Base-by-base conservation (phyloP, 2,888 invertebrate genomes). In the Serripes groenlandicus region DNA sequence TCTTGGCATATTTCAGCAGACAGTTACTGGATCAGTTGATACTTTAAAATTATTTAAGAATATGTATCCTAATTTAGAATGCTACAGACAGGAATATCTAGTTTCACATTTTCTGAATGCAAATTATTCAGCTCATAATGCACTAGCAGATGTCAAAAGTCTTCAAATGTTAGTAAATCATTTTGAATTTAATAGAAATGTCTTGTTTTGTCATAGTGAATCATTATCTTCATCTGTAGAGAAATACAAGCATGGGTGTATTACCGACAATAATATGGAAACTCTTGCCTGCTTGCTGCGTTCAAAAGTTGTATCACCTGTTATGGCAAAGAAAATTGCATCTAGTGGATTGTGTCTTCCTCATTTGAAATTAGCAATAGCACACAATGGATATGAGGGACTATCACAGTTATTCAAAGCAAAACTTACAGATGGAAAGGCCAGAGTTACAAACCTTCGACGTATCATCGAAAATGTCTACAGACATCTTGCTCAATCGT, bases 61-160 rank as follows among this genome's bases (percentile, higher is more conserved):
- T n/a, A n/a, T 35, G 32, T 66, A 34, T 35, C 66, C 66, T 5
- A 37, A 35, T 23, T 37, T 66, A 21, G 66, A 66, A 21, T 30
- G 23, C 23, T 66, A 66, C n/a, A 35, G 37, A 66, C 28, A 32
- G 26, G 35, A 66, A 35, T 23, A 28, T 42, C 15, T 2, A 35
- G 66, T 66, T 9, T 35, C 32, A 32, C 23, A 9, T 3, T 7
- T 71, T 21, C 23, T 56, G 5, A 56, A 71, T 49, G 64, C 26
- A 30, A 37, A 62, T 2, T 74, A 74, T 49, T 3, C 62, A 35
- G 74, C 74, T n/a, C 49, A 74, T 28, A 64, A 74, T 74, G 74
- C 74, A 32, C n/a, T 74, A 49, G 74, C 64, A 52, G 64, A 74
- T 64, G 74, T 74, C 9, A 23, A 49, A 52, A 64, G 74, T 30